Conservation (phyloP, 2,113 vertebrate genomes). For the Leuciscus idus region DNA sequence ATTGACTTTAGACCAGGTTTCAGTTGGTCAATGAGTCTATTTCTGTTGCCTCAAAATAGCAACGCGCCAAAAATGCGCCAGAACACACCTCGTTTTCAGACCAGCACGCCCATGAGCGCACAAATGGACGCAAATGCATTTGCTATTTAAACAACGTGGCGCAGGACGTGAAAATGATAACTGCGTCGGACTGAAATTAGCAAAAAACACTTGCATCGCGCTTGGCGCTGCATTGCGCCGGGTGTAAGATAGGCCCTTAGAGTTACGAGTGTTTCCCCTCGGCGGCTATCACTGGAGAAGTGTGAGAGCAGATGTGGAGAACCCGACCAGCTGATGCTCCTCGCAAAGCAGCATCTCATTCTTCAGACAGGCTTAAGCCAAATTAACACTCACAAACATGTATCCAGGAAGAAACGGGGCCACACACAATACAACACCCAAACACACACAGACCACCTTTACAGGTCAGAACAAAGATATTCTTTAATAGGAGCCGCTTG, state of each 20-base stretch:
- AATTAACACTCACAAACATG: not conserved
- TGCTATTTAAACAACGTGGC: no score
- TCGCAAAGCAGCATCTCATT: not conserved
- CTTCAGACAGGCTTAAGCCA: not conserved
- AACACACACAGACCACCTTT: not conserved
- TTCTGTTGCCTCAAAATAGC: no score
- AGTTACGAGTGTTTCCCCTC: not conserved
- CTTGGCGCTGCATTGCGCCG: no score
- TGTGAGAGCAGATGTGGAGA: not conserved
- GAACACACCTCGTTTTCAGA: no score
- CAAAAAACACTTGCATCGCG: no score
- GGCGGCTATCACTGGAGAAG: not conserved
- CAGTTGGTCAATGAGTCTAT: no score
- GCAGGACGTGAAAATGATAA: no score
- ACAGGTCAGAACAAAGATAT: not conserved
- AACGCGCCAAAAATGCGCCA: no score
- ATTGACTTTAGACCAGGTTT: no score
- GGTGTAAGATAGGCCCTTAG: not conserved
- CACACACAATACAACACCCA: not conserved
- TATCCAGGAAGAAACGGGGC: not conserved
- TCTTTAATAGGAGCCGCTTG: not conserved
- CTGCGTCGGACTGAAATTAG: no score
- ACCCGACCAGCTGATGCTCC: not conserved
- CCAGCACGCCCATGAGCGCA: no score
- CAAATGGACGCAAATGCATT: no score